Evolutionary conservation across 2,113 vertebrate genomes (phyloP), one percentile per base, ranked within the genome.

Genomic region (Panthera tigris): DNA sequence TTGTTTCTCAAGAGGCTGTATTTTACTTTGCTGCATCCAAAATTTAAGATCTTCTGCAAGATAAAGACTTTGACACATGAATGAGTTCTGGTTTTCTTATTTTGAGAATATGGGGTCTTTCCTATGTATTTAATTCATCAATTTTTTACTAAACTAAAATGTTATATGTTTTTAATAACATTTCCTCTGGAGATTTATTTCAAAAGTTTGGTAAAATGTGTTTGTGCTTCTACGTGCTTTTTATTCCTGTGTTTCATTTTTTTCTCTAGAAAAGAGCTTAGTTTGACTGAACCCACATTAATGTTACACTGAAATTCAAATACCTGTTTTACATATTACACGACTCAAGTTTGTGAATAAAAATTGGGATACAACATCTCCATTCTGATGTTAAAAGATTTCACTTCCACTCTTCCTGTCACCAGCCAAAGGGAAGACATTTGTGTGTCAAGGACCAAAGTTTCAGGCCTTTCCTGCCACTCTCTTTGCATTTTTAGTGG

Each of bases 141-240:
- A 4, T 14, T 29, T 84, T 89, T 88, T 27, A 1, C 45, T 45
- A 45, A 45, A 45, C 7, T 45, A 45, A 45, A 45, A 45, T 45
- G 45, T 91, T 91, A 69, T 94, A 68, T 79, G 69, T 66, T 81
- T 80, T 93, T 90, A 84, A 66, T 96, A 68, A 31, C 52, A 71
- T 80, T 97, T 92, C 89, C 79, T 90, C 50, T 95, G 92, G 55
- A 80, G 73, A 61, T 84, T 94, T 85, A 68, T 74, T 91, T 97
- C 79, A 68, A 29, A 96, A 78, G 7, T 81, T 85, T 78, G 50
- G 50, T 91, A 61, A 85, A 94, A 92, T 66, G 65, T 84, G 94
- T 95, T 85, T 68, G 7, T 76, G 8, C 7, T 65, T 89, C 12
- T 12, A 61, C 89, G 13, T 89, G 74, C 69, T 80, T 96, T 86